Base-by-base conservation (phyloP, 1,140 invertebrate species). In the Notospermus geniculatus region DNA sequence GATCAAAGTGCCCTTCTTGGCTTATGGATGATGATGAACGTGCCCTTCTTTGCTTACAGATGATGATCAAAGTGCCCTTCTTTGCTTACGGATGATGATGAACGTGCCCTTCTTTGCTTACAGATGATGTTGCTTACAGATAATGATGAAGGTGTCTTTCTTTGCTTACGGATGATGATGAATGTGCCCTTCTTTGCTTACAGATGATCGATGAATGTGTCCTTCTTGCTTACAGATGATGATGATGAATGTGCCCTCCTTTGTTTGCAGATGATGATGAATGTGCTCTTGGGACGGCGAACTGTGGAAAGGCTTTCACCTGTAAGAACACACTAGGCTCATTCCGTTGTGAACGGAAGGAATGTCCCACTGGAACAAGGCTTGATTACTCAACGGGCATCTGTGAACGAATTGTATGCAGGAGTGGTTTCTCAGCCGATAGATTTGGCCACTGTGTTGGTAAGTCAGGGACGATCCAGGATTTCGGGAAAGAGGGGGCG, bases 1-100 rank as follows among this genome's bases (percentile, higher is more conserved):
- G 90, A 98, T 78, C 95, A 98, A 80, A 98, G 96, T 74, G 66
- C 79, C 0, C 80, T 92, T 1, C n/a, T n/a, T n/a, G n/a, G n/a
- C n/a, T n/a, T n/a, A n/a, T n/a, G n/a, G n/a, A n/a, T n/a, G n/a
- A n/a, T n/a, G n/a, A n/a, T n/a, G n/a, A n/a, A n/a, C n/a, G 15
- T 36, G 32, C 5, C 32, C 15, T 15, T 7, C 5, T 36, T 15
- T 4, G 32, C 32, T 36, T 36, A 36, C n/a, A n/a, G n/a, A n/a
- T n/a, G n/a, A n/a, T n/a, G n/a, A n/a, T n/a, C n/a, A n/a, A n/a
- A n/a, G n/a, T n/a, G n/a, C n/a, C n/a, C n/a, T n/a, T n/a, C n/a
- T n/a, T n/a, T n/a, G n/a, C n/a, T n/a, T n/a, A n/a, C n/a, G n/a
- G n/a, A n/a, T n/a, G n/a, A n/a, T n/a, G n/a, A n/a, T n/a, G n/a